Percentiles rank a stretch among this genome's conserved stretches.
phyloP scores from a whole-genome alignment of 1,140 invertebrate genomes.

The Akabosia matsudoensis region DNA sequence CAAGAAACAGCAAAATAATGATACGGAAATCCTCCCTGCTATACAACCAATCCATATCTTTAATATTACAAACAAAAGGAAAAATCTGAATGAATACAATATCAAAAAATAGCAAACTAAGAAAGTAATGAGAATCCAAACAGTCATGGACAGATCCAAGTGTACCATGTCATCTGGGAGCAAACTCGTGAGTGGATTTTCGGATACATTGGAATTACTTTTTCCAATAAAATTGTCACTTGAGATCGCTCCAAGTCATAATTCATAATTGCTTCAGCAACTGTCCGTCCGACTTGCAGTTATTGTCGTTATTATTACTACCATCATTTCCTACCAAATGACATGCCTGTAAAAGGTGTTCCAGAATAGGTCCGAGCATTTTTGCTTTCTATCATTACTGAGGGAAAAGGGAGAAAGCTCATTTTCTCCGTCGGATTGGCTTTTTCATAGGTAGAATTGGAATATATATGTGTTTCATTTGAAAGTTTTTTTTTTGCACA shows the following conservation, averaged over 20 bases:
- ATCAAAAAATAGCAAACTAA: neutral
- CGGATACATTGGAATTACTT: constrained; percentile 45
- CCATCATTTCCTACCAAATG: no score
- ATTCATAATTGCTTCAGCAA: constrained; percentile 46
- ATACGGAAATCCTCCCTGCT: no score
- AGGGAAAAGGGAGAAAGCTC: neutral
- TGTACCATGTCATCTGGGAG: neutral
- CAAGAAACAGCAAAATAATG: no score
- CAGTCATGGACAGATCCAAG: neutral
- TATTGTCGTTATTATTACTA: constrained; percentile 6
- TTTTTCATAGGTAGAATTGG: neutral
- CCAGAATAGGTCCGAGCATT: neutral
- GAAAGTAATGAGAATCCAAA: neutral
- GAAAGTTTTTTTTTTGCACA: neutral
- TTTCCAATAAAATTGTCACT: constrained; percentile 48
- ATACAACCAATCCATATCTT: no score
- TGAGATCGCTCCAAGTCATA: constrained; percentile 43
- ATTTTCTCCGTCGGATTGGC: neutral
- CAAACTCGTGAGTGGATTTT: constrained; percentile 43
- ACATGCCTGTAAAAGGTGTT: neutral
- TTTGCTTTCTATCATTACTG: neutral
- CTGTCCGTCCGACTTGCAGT: constrained; percentile 9
- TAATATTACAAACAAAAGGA: no score
- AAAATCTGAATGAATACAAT: constrained; percentile 2
- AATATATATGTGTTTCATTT: neutral